Percentiles rank a stretch among this genome's conserved stretches.
Evolutionary conservation across 1,140 invertebrate species (phyloP).

Genomic region (Cotesia typhae): DNA sequence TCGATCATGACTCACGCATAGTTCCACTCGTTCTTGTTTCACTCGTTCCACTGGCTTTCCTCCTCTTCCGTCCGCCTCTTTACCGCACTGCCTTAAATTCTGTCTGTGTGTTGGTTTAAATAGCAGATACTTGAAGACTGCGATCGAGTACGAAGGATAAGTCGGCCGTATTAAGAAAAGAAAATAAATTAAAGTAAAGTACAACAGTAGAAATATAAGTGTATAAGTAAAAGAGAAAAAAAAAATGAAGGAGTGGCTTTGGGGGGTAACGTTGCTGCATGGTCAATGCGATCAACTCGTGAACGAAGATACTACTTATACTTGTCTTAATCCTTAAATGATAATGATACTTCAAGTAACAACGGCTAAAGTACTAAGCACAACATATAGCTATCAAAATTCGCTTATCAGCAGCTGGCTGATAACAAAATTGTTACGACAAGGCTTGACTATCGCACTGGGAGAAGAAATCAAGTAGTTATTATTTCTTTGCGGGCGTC

Average conservation of each 20-base stretch:
- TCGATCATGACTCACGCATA: slow-evolving; percentile 36
- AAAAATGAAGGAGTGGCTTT: background rate
- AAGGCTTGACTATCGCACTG: slow-evolving; percentile 11
- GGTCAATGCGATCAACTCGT: no score
- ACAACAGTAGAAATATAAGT: background rate
- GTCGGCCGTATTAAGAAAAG: slow-evolving; percentile 6
- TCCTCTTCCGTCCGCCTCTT: slow-evolving; percentile 7
- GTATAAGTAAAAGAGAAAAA: background rate
- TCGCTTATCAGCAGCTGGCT: slow-evolving; percentile 47
- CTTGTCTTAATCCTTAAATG: background rate
- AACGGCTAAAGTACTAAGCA: background rate
- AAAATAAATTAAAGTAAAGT: background rate
- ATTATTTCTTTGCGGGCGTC: slow-evolving; percentile 7
- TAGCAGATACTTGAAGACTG: slow-evolving; percentile 20
- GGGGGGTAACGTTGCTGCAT: no score
- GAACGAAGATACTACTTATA: slow-evolving; percentile 1
- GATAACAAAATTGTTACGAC: slow-evolving; percentile 43
- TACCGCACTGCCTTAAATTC: background rate
- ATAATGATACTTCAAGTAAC: background rate
- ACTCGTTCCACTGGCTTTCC: slow-evolving; percentile 22
- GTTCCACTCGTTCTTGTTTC: slow-evolving; percentile 18
- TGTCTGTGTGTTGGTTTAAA: background rate
- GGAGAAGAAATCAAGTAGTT: background rate
- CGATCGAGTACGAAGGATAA: slow-evolving; percentile 12
- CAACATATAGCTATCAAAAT: slow-evolving; percentile 2